Evolutionary conservation across 2,113 vertebrate species (phyloP), one percentile per base, ranked within the genome.

Genomic region (Poeciliopsis retropinna): DNA sequence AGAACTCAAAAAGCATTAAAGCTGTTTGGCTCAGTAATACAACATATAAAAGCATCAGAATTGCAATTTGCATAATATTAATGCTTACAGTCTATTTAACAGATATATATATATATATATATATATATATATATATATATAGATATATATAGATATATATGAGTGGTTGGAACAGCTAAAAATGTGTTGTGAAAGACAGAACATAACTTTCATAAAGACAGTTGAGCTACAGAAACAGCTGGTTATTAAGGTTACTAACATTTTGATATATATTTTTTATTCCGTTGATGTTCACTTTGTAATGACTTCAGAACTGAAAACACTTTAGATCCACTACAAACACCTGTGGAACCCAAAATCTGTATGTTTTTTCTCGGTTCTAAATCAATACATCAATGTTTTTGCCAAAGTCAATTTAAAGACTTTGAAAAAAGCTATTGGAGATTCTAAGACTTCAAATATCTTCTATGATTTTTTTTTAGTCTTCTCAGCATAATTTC

Each of bases 111-210:
- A 32, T 32, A 32, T 32, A 31, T 31, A 31, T 31, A 31, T 31
- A 31, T 31, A 31, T 31, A 31, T 32, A 32, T 32, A 32, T 32
- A 30, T n/a, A 72, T 60, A 84, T 10, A 81, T 2, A 72, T 78
- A 82, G 63, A 72, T 60, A 84, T 10, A 30, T 30, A 30, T 30
- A 82, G 63, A 72, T 60, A 84, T 10, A 9, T 34, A 34, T 9
- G 78, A 87, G 77, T 75, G 39, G 73, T 60, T 77, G 79, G 61
- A 72, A 92, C 90, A 86, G 73, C 74, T 85, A 88, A 70, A 92
- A 73, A 89, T 85, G 84, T 83, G 51, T 28, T 70, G 67, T 37
- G 3, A 80, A 61, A 31, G 65, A 82, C 70, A 82, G 67, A 69
- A 80, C 64, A 47, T 12, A 31, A 68, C 25, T 78, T 44, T 66